Base-by-base conservation (phyloP, 1,140 invertebrate genomes). In the Pararge aegeria region DNA sequence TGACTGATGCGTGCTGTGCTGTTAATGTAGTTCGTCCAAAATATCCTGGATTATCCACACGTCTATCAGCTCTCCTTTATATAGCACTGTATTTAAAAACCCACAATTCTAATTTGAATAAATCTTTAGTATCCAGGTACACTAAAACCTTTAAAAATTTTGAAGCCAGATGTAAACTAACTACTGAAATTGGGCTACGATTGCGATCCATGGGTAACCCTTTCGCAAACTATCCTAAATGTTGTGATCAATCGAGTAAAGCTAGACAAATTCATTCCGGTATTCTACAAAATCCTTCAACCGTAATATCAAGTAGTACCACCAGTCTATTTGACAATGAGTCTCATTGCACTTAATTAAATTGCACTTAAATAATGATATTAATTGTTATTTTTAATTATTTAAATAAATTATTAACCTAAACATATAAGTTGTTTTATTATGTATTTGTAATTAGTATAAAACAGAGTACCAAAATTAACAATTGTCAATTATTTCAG, bases 31-130 rank as follows among this genome's bases (percentile, higher is more conserved):
- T 80, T 16, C 78, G 93, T 49, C 92, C 93, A 0, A 91, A 93
- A 58, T 87, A 93, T 58, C 90, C 91, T 1, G 92, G 92, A 3
- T 67, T 93, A 29, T 73, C 73, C 53, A 66, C 84, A 12, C 16
- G 73, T n/a, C 13, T 76, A 5, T 92, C 92, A 0, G 93, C 89
- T 0, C 68, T 90, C 0, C 64, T 94, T 19, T 87, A 83, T 29
- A 71, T 93, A 13, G 93, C 88, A 12, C 65, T 92, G 9, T 91
- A 89, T 73, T 66, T 94, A 27, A 93, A 93, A 80, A 78, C 78
- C 10, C 74, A 90, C 49, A 92, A 93, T 73, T 73, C 77, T 24
- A 55, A 48, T 4, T 73, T 65, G 9, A 29, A 75, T 6, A 29
- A 51, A 44, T 57, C 73, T 10, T 67, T 79, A 12, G 38, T 75